Evolutionary conservation across 2,888 invertebrate genomes (phyloP).

Genomic region (Drosophila trichaetosa): DNA sequence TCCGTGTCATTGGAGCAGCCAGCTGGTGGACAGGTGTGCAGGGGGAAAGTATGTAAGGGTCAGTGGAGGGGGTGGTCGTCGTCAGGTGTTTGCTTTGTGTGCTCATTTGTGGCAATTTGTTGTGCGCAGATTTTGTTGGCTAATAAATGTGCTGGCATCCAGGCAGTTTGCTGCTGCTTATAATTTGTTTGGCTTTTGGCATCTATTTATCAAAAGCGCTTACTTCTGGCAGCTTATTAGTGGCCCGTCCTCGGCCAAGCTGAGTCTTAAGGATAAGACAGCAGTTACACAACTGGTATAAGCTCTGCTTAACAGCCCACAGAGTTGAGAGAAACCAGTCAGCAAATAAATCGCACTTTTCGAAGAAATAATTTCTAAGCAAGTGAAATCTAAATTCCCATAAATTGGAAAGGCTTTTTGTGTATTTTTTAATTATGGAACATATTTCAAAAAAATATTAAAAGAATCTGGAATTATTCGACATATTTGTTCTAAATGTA

Average conservation of each 20-base stretch:
- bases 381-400: not conserved
- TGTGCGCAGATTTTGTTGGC: conserved; percentile 42
- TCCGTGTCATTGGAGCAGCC: conserved; percentile 39
- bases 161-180: conserved; percentile 46
- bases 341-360: not conserved
- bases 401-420: not conserved
- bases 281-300: not conserved
- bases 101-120: conserved; percentile 69
- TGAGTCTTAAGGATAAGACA: conserved; percentile 34
- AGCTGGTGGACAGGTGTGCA: conserved; percentile 8
- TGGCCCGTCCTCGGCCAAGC: conserved; percentile 17
- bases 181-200: conserved; percentile 78
- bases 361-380: accelerated
- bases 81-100: conserved; percentile 25
- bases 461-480: not conserved
- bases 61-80: too few relatives aligned
- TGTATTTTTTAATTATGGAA: too few relatives aligned
- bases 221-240: conserved; percentile 78
- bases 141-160: conserved; percentile 68
- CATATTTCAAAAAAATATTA: not conserved
- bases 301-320: not conserved
- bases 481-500: too few relatives aligned
- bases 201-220: conserved; percentile 77
- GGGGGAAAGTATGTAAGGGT: not conserved
- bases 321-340: not conserved